Conservation (phyloP, 2,797 vertebrate genomes). For the Neopelma chrysocephalum region DNA sequence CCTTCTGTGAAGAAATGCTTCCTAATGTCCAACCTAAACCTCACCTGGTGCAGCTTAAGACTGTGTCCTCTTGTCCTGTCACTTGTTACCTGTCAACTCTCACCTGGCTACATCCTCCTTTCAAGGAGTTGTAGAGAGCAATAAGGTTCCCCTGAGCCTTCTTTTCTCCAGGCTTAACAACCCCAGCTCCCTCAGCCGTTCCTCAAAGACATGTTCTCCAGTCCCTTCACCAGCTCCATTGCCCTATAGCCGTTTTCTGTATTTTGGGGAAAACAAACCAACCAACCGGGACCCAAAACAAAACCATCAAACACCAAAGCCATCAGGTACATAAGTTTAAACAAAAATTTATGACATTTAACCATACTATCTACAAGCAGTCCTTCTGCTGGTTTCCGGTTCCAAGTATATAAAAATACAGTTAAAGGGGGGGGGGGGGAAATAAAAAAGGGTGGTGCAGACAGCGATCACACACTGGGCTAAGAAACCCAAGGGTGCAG, state of each 20-base stretch:
- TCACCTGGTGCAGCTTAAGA: not conserved
- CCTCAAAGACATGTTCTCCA: not conserved
- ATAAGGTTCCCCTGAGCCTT: not conserved
- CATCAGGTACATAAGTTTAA: not conserved
- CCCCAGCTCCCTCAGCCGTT: not conserved
- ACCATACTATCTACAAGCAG: not conserved
- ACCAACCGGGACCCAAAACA: not conserved
- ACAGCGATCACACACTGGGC: not conserved
- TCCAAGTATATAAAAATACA: not conserved
- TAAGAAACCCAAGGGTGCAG: not conserved
- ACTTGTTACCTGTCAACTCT: not conserved
- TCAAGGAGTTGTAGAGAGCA: not conserved
- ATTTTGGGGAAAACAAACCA: not conserved
- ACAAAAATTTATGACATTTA: not conserved
- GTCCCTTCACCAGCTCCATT: not conserved
- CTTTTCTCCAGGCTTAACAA: not conserved
- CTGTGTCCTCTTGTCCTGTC: not conserved
- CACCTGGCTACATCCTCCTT: not conserved
- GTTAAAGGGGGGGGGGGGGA: fast-evolving
- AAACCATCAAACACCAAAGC: not conserved
- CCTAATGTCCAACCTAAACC: not conserved
- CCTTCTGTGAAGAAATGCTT: not conserved
- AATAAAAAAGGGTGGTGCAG: not conserved
- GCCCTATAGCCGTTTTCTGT: not conserved
- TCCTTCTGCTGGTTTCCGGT: not conserved